Evolutionary conservation across 2,113 vertebrate species (phyloP), one percentile per base, ranked within the genome.

Genomic region (Corvus hawaiiensis): DNA sequence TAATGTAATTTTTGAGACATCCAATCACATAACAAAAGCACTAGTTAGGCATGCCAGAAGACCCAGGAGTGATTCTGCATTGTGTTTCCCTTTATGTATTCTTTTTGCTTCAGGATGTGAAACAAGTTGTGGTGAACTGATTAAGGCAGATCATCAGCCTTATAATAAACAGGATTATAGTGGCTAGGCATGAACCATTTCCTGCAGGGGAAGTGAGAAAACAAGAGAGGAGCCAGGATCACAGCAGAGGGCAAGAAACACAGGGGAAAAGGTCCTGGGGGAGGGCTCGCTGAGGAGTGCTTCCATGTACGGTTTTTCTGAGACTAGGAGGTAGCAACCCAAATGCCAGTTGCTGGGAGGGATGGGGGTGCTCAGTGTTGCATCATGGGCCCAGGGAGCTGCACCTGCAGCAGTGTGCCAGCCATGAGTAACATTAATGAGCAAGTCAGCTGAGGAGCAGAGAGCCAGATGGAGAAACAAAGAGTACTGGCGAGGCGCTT

Each of bases 391-490:
- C 52, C 9, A 0, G 76, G 49, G 95, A 84, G 49, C 83, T 80
- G 96, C 95, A 96, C 94, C 96, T 98, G 95, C 91, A 88, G 89
- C 91, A 78, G 86, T 13, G 1, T 16, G 48, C 63, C 83, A 94
- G 84, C 76, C 39, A 1, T 78, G 48, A 95, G 81, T 18, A 89
- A 87, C 3, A 4, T 9, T 75, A 92, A 72, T 55, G 73, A 69
- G 67, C 49, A 30, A 85, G 78, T 81, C 84, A 84, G 86, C 85
- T 15, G 37, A 81, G 80, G 76, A 95, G 71, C 56, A 4, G 71
- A 74, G 82, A 89, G 83, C 75, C 83, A 95, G 87, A 87, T 95
- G 80, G 89, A 84, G 77, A 46, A 59, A 96, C 90, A 86, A 76
- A 68, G 71, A 93, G 37, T 46, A 69, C 79, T 93, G 77, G 51